phyloP scores from a whole-genome alignment of 2,113 vertebrate species.

The Pangasianodon gigas region DNA sequence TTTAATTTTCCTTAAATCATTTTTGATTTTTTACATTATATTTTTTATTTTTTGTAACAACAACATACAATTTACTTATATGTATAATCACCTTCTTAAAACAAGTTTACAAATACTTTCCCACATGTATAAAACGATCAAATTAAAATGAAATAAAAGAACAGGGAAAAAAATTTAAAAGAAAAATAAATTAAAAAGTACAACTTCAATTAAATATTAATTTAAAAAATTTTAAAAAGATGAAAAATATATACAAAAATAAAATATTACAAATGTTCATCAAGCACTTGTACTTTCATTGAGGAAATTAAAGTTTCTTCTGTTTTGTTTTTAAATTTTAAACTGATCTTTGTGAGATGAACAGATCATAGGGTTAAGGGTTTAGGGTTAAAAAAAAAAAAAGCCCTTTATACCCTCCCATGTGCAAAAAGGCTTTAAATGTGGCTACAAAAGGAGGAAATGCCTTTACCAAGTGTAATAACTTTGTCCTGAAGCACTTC shows the following conservation, averaged over 20 bases:
- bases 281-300: not conserved
- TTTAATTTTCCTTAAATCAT: not conserved
- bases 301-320: no score
- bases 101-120: not conserved
- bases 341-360: not conserved
- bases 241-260: not conserved
- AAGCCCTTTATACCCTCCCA: no score
- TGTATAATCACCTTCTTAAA: not conserved
- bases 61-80: not conserved
- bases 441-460: not conserved
- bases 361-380: not conserved
- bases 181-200: not conserved
- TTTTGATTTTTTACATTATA: not conserved
- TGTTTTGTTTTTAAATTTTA: not conserved
- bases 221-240: not conserved
- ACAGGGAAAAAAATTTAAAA: not conserved
- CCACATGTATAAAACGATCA: not conserved
- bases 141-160: not conserved
- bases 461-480: not conserved
- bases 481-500: not conserved
- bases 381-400: no score
- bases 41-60: not conserved
- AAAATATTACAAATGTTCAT: not conserved
- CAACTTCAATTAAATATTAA: no score
- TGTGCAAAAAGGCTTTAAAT: not conserved